A percentile compares a stretch with the other conserved stretches of the same genome.
Evolutionary conservation across 2,113 vertebrate genomes (phyloP).

Genomic region (Aphyosemion australe): DNA sequence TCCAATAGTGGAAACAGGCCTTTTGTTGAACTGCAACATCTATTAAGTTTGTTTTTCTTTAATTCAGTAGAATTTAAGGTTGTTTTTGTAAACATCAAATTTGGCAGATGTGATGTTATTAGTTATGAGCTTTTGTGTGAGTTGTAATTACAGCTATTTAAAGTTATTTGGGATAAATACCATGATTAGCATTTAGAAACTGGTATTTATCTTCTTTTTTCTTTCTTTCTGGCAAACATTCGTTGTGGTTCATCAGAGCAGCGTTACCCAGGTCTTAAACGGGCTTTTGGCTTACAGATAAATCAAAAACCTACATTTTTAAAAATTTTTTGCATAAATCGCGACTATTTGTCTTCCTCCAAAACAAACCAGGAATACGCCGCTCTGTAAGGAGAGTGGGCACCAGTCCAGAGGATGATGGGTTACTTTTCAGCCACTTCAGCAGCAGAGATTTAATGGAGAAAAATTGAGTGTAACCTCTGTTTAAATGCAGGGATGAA

Average conservation of each 20-base stretch:
- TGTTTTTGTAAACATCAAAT: too few relatives aligned
- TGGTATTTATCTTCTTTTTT: too few relatives aligned
- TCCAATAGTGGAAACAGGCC: too few relatives aligned
- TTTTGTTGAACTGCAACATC: too few relatives aligned
- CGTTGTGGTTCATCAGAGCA: too few relatives aligned
- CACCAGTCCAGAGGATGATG: constrained; percentile 4
- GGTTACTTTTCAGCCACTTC: constrained; percentile 37
- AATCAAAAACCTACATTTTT: background rate
- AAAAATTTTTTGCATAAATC: background rate
- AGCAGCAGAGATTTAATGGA: constrained; percentile 44
- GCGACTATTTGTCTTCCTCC: background rate
- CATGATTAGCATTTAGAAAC: too few relatives aligned
- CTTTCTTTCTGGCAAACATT: too few relatives aligned
- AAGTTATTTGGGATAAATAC: too few relatives aligned
- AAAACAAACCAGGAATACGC: background rate
- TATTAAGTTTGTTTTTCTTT: too few relatives aligned
- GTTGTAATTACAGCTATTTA: too few relatives aligned
- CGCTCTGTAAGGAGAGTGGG: constrained; percentile 8
- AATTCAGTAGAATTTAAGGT: too few relatives aligned
- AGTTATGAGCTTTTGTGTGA: background rate
- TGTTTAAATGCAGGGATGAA: constrained; percentile 55
- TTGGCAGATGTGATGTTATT: too few relatives aligned
- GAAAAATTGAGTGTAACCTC: constrained; percentile 51
- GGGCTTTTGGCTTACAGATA: background rate
- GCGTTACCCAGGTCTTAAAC: background rate